These are phyloP conservation scores for Apamea anceps DNA, from an alignment of 2,888 invertebrate species.

Conservation along the genomic window DNA sequence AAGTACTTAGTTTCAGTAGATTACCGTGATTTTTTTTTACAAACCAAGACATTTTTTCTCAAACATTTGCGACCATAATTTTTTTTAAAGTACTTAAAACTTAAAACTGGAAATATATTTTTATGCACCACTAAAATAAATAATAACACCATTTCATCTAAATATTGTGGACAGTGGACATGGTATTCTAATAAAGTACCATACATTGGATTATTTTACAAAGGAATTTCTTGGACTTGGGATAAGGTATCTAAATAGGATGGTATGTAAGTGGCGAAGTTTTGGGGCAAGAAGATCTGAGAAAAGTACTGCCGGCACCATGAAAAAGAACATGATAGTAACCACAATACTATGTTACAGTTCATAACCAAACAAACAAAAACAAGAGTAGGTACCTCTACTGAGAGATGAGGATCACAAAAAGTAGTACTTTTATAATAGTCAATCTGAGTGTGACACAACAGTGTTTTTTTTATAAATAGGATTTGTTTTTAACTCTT, in stretches of 20 bases:
- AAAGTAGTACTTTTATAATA: background rate
- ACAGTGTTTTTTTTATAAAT: background rate
- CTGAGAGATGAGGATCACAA: background rate
- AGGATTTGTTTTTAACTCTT: background rate
- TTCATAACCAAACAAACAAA: background rate
- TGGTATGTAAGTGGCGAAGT: too few relatives aligned
- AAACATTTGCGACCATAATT: background rate
- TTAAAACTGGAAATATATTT: background rate
- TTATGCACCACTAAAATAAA: background rate
- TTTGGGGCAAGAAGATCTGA: background rate
- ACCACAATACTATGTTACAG: background rate
- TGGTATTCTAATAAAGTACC: background rate
- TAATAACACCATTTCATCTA: background rate
- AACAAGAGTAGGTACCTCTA: background rate
- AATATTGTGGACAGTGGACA: background rate
- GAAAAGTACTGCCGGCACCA: background rate
- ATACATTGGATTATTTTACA: background rate
- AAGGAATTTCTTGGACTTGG: background rate
- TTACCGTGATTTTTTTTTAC: background rate
- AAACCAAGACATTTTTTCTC: too few relatives aligned
- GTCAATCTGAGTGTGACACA: background rate
- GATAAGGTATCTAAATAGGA: too few relatives aligned
- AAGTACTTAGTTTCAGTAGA: background rate
- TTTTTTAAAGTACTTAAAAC: background rate
- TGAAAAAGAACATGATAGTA: background rate